Percentiles rank a stretch among this genome's conserved stretches.
These are phyloP conservation scores for Callionymus lyra DNA, from an alignment of 2,113 vertebrate species.

Conservation along the genomic window DNA sequence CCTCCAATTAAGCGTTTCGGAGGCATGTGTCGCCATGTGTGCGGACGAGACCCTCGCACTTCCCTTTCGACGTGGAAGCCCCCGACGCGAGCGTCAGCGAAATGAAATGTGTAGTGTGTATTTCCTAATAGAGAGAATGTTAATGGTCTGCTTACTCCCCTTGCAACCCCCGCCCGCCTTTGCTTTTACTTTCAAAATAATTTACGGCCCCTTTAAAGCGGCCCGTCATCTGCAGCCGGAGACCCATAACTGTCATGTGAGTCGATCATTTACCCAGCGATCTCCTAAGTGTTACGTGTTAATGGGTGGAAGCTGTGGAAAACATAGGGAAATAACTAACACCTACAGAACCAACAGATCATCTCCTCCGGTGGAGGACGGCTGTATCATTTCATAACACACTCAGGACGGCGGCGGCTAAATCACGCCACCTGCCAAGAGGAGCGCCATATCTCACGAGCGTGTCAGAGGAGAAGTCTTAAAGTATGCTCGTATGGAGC, in stretches of 20 bases:
- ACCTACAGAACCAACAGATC: conserved; percentile 60
- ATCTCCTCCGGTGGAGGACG: conserved; percentile 38
- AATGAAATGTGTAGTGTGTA: conserved; percentile 58
- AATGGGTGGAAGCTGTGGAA: conserved; percentile 61
- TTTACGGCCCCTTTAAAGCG: conserved; percentile 69
- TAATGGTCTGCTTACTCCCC: conserved; percentile 62
- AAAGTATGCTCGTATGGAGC: conserved; percentile 47
- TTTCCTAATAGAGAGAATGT: conserved; percentile 59
- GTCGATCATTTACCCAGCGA: conserved; percentile 71
- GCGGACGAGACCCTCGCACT: conserved; percentile 37
- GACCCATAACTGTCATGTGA: conserved; percentile 71
- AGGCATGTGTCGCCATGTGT: conserved; percentile 24
- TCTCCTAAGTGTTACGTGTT: conserved; percentile 71
- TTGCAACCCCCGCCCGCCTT: conserved; percentile 41
- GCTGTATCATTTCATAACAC: conserved; percentile 64
- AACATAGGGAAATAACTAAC: conserved; percentile 67
- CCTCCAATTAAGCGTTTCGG: conserved; percentile 65
- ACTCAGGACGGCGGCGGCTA: conserved; percentile 59
- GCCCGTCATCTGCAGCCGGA: conserved; percentile 67
- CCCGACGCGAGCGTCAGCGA: conserved; percentile 53
- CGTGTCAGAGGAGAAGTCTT: conserved; percentile 53
- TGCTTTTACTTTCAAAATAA: conserved; percentile 74
- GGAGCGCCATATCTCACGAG: conserved; percentile 44
- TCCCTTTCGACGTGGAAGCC: conserved; percentile 48
- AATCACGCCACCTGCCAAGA: conserved; percentile 61